These are phyloP conservation scores for Eueides isabella DNA, from an alignment of 1,140 invertebrate species.

Conservation along the genomic window DNA sequence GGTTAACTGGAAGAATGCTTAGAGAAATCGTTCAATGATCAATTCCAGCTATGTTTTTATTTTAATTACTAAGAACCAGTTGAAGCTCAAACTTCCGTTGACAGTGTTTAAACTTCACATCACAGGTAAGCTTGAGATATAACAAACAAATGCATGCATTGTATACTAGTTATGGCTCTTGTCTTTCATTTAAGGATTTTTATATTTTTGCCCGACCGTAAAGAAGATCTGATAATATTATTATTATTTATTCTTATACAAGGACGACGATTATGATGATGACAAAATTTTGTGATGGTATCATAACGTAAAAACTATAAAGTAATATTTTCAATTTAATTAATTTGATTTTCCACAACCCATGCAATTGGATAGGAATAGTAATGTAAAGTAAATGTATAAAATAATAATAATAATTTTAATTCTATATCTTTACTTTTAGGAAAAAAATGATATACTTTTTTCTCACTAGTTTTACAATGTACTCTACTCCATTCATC, in stretches of 20 bases:
- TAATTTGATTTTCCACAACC: no score
- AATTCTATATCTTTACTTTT: no score
- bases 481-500: no score
- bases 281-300: no score
- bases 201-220: not conserved
- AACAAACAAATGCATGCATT: conserved; percentile 55
- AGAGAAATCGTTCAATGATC: conserved; percentile 76
- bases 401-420: no score
- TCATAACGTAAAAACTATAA: no score
- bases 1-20: conserved; percentile 64
- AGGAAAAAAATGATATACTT: no score
- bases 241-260: not conserved
- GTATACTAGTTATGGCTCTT: not conserved
- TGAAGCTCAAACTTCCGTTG: conserved; percentile 69
- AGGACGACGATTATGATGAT: not conserved
- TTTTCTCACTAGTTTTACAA: no score
- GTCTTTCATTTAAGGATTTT: not conserved
- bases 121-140: conserved; percentile 49
- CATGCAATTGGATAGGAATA: no score
- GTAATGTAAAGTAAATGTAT: no score
- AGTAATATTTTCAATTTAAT: no score
- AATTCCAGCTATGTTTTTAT: conserved; percentile 76
- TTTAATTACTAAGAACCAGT: conserved; percentile 71
- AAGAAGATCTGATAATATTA: no score
- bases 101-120: conserved; percentile 58